Evolutionary conservation across 2,797 vertebrate species (phyloP).

Genomic region (Lutjanus argentimaculatus): DNA sequence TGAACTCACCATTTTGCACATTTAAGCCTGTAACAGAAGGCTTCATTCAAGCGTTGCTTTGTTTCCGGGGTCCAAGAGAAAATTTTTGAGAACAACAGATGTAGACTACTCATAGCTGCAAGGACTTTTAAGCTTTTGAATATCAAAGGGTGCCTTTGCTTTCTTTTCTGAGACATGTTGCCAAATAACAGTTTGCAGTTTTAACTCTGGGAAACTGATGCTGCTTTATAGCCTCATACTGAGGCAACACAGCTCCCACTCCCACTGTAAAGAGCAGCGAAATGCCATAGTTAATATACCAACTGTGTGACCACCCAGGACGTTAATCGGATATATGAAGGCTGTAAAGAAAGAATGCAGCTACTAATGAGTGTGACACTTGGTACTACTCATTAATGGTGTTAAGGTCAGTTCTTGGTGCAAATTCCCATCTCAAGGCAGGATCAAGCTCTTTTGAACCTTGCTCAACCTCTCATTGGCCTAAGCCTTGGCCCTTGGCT

Average conservation of each 20-base stretch:
- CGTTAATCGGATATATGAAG: slow-evolving; percentile 16
- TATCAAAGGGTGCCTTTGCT: slow-evolving; percentile 46
- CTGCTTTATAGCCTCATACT: slow-evolving; percentile 34
- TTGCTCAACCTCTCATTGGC: background rate
- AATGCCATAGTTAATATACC: background rate
- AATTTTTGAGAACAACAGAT: slow-evolving; percentile 39
- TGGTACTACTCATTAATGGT: slow-evolving; percentile 14
- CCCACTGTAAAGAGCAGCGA: slow-evolving; percentile 20
- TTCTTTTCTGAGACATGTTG: slow-evolving; percentile 44
- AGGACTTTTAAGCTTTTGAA: slow-evolving; percentile 41
- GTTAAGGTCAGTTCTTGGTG: slow-evolving; percentile 29
- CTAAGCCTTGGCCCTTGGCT: slow-evolving; percentile 26
- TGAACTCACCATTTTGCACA: slow-evolving; percentile 14
- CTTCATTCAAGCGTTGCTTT: slow-evolving; percentile 22
- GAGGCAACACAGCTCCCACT: slow-evolving; percentile 21
- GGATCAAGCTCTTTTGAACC: slow-evolving; percentile 37
- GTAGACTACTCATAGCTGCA: slow-evolving; percentile 32
- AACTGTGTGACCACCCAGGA: slow-evolving; percentile 14
- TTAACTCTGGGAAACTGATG: slow-evolving; percentile 34
- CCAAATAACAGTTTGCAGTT: slow-evolving; percentile 25
- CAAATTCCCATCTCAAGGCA: slow-evolving; percentile 26
- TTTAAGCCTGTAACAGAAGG: slow-evolving; percentile 7
- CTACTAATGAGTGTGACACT: slow-evolving; percentile 24
- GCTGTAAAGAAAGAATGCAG: slow-evolving; percentile 17
- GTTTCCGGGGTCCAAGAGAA: slow-evolving; percentile 16